phyloP scores from a whole-genome alignment of 2,888 invertebrate genomes.

The Euplagia quadripunctaria region DNA sequence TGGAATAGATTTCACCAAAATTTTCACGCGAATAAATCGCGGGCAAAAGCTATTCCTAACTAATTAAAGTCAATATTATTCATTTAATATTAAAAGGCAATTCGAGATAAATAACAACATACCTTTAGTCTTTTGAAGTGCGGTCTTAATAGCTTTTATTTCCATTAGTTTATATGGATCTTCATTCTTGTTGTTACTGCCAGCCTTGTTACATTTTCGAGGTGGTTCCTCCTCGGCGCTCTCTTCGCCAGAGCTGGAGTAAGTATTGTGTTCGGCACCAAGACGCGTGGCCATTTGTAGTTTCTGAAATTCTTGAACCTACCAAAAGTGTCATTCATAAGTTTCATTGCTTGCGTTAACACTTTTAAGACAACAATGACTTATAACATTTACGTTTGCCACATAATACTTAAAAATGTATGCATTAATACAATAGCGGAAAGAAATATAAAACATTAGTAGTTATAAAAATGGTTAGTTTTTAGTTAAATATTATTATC shows the following conservation, averaged over 20 bases:
- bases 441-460: neutral
- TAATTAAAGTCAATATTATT: neutral
- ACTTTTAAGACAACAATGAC: too few species aligned
- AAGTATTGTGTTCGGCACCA: constrained; percentile 74
- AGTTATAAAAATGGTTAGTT: neutral
- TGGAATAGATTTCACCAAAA: too few species aligned
- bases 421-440: neutral
- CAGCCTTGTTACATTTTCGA: constrained; percentile 78
- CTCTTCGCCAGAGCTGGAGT: constrained; percentile 82
- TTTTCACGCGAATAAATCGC: too few species aligned
- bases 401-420: too few species aligned
- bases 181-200: constrained; percentile 78
- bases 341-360: neutral
- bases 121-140: constrained; percentile 84
- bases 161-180: constrained; percentile 84
- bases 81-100: neutral
- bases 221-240: constrained; percentile 78
- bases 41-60: too few species aligned
- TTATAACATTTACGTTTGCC: too few species aligned
- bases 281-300: constrained; percentile 77
- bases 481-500: neutral
- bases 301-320: constrained; percentile 85
- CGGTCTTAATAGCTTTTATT: constrained; percentile 83
- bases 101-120: neutral
- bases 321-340: constrained; percentile 20